Base-by-base conservation (phyloP, 2,797 vertebrate genomes). In the Sebastes minor region DNA sequence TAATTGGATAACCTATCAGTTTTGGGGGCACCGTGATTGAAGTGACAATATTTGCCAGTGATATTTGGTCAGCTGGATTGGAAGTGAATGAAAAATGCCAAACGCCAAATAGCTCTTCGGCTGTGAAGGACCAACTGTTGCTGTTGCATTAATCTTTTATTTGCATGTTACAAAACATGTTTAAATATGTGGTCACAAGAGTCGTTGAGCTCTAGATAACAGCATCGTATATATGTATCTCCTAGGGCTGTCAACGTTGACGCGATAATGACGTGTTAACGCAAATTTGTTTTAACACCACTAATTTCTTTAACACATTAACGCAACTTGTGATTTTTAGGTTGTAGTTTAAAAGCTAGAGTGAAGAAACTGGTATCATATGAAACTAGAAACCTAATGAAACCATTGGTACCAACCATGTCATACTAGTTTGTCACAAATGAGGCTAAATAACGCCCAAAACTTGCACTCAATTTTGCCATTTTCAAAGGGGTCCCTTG, bases 1-100 rank as follows among this genome's bases (percentile, higher is more conserved):
- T 92, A 92, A 93, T 91, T 90, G 92, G 89, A 92, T 92, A 88
- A 89, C 90, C 89, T 90, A 92, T 93, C 91, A 89, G 88, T 89
- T 91, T 92, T 91, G 74, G 66, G 87, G 88, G 66, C 83, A 76
- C 72, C 4, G 53, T 91, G 91, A 94, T 93, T 91, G 89, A 90
- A 93, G 85, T 86, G 89, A 90, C 89, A 88, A 86, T 87, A 86
- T 93, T 91, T 91, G 83, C 86, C 55, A 59, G 79, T 81, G 78
- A 89, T 90, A 91, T 92, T 93, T 91, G 90, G 84, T 92, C 88
- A 88, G 85, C 57, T 70, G 73, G 74, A 92, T 87, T 86, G 82
- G 71, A 80, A 74, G 79, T 82, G 88, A 85, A 85, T 72, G 81
- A 82, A 84, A 90, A 90, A 91, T 86, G 76, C 66, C 55, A 32